Evolutionary conservation across 2,888 invertebrate genomes (phyloP).

Genomic region (Orchesella flavescens): DNA sequence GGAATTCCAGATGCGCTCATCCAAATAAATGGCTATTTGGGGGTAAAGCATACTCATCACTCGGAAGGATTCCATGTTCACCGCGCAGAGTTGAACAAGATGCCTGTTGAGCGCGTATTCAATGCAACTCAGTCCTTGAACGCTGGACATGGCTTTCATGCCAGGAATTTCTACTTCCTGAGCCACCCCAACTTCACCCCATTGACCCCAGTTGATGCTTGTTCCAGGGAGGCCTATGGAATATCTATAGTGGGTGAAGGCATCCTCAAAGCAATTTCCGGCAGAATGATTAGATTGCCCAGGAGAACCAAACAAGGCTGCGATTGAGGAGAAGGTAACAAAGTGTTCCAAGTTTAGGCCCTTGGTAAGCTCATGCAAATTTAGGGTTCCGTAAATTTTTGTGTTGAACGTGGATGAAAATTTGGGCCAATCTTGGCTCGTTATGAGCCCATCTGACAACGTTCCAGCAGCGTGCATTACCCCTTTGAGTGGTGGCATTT

Average conservation of each 20-base stretch:
- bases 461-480: conserved; percentile 59
- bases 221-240: conserved; percentile 49
- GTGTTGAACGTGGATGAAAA: conserved; percentile 27
- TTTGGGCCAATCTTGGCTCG: conserved; percentile 57
- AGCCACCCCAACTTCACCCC: conserved; percentile 49
- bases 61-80: conserved; percentile 13
- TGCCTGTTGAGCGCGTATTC: conserved; percentile 12
- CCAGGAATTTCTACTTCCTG: conserved; percentile 30
- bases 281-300: conserved; percentile 60
- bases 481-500: conserved; percentile 48
- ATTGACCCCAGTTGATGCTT: conserved; percentile 58
- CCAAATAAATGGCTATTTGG: conserved; percentile 22
- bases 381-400: conserved; percentile 51
- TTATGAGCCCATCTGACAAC: conserved; percentile 35
- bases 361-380: conserved; percentile 54
- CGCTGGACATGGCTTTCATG: background rate
- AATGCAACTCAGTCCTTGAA: conserved; percentile 26
- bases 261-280: conserved; percentile 49
- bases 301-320: conserved; percentile 40
- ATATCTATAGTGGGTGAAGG: conserved; percentile 39
- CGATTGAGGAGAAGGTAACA: conserved; percentile 48
- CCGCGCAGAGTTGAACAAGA: background rate
- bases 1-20: conserved; percentile 28
- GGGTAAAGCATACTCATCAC: background rate
- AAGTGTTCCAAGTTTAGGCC: conserved; percentile 55